phyloP scores from a whole-genome alignment of 2,888 invertebrate genomes.

The Meandrusa payeni region DNA sequence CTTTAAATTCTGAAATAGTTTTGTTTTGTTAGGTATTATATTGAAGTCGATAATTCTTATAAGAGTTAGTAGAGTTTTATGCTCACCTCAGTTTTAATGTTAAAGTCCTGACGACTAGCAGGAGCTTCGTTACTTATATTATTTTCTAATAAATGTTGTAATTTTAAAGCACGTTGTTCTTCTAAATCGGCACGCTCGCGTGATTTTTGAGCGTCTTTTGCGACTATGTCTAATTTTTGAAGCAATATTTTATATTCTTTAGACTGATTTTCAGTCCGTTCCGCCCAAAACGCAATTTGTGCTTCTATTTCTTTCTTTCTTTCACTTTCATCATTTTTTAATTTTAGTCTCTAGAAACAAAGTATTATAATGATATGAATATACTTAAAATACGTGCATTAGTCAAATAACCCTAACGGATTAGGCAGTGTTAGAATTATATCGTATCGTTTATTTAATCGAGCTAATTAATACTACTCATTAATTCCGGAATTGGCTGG shows the following conservation, averaged over 20 bases:
- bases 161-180: conserved; percentile 46
- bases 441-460: too few species aligned
- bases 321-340: conserved; percentile 44
- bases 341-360: conserved; percentile 46
- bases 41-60: too few species aligned
- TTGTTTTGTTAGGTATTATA: too few species aligned
- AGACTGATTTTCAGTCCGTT: conserved; percentile 58
- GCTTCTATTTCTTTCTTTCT: conserved; percentile 53
- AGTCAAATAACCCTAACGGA: too few species aligned
- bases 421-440: too few species aligned
- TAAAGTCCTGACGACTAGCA: neutral
- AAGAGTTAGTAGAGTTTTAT: too few species aligned
- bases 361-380: too few species aligned
- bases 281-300: conserved; percentile 57
- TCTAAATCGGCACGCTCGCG: conserved; percentile 55
- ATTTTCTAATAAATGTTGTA: conserved; percentile 52
- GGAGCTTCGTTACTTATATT: conserved; percentile 31
- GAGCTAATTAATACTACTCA: too few species aligned
- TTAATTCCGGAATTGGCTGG: too few species aligned
- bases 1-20: conserved; percentile 13
- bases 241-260: conserved; percentile 61
- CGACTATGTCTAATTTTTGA: conserved; percentile 58
- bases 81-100: conserved; percentile 26
- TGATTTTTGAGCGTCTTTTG: conserved; percentile 57
- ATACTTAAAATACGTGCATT: too few species aligned